These are phyloP conservation scores for Psittacara wagleri DNA, from an alignment of 2,113 vertebrate species.

Conservation along the genomic window DNA sequence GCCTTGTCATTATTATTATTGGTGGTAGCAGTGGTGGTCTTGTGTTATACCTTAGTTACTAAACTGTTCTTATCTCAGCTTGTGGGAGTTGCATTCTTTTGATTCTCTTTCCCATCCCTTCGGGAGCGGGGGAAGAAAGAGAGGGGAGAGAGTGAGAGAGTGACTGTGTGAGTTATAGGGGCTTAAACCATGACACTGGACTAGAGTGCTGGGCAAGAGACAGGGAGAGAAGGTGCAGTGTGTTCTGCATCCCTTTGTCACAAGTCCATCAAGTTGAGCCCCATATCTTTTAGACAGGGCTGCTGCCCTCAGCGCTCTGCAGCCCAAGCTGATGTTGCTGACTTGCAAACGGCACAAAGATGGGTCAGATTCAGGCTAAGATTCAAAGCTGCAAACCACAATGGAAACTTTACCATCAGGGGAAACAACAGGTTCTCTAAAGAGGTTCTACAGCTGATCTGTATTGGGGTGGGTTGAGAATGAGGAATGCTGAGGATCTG, in stretches of 20 bases:
- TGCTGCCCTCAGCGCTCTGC: neutral
- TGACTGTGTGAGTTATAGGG: too few relatives aligned
- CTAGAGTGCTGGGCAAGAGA: neutral
- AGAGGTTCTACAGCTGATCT: neutral
- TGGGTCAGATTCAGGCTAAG: neutral
- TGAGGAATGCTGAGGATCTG: neutral
- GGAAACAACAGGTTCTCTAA: neutral
- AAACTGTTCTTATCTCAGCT: too few relatives aligned
- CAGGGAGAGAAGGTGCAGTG: neutral
- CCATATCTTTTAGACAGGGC: neutral
- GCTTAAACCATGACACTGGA: neutral
- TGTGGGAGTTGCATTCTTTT: too few relatives aligned
- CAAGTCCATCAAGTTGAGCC: neutral
- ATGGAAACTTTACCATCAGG: neutral
- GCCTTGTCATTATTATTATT: too few relatives aligned
- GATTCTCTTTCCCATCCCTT: too few relatives aligned
- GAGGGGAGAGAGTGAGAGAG: too few relatives aligned
- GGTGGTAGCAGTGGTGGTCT: too few relatives aligned
- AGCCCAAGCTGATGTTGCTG: neutral
- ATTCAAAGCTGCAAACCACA: neutral
- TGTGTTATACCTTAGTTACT: too few relatives aligned
- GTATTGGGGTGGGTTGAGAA: neutral
- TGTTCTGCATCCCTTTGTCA: neutral
- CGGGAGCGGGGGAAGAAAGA: too few relatives aligned
- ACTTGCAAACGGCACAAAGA: neutral